Conservation (phyloP, 1,140 invertebrate species). For the Gonioctena quinquepunctata region DNA sequence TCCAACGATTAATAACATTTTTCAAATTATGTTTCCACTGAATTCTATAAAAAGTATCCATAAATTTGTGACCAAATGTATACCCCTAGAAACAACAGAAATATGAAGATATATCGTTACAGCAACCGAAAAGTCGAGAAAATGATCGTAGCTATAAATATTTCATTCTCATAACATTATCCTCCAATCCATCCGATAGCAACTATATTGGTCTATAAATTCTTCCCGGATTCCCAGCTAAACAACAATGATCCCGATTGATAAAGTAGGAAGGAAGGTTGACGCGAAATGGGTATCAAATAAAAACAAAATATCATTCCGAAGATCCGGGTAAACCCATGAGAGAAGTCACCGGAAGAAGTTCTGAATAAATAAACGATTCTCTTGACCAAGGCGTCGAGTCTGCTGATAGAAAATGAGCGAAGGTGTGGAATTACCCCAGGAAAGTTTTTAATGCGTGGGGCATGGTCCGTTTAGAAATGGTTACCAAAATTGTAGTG, state of each 20-base stretch:
- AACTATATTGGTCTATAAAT: slow-evolving; percentile 8
- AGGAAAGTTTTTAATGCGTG: not conserved
- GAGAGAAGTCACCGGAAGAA: not conserved
- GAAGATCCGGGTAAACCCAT: not conserved
- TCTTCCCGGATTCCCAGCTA: slow-evolving; percentile 6
- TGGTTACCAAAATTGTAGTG: not conserved
- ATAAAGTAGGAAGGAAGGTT: slow-evolving; percentile 2
- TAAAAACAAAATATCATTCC: slow-evolving; percentile 7
- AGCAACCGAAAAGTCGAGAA: not conserved
- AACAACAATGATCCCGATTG: slow-evolving; percentile 7
- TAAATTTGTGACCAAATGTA: not conserved
- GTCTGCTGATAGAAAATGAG: not conserved
- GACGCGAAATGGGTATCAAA: slow-evolving; percentile 9
- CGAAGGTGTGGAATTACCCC: not conserved
- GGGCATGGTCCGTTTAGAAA: not conserved
- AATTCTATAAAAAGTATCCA: too few species aligned
- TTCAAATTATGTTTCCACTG: too few species aligned
- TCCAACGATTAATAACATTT: too few species aligned
- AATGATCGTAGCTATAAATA: not conserved
- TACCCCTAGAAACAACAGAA: not conserved
- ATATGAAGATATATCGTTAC: not conserved
- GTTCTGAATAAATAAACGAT: slow-evolving; percentile 1
- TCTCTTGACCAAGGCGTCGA: slow-evolving; percentile 5
- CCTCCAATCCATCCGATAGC: slow-evolving; percentile 8
- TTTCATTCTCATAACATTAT: slow-evolving; percentile 13